A percentile compares a stretch with the other conserved stretches of the same genome.
These are phyloP conservation scores for Parascotia fuliginaria DNA, from an alignment of 2,888 invertebrate genomes.

Conservation along the genomic window DNA sequence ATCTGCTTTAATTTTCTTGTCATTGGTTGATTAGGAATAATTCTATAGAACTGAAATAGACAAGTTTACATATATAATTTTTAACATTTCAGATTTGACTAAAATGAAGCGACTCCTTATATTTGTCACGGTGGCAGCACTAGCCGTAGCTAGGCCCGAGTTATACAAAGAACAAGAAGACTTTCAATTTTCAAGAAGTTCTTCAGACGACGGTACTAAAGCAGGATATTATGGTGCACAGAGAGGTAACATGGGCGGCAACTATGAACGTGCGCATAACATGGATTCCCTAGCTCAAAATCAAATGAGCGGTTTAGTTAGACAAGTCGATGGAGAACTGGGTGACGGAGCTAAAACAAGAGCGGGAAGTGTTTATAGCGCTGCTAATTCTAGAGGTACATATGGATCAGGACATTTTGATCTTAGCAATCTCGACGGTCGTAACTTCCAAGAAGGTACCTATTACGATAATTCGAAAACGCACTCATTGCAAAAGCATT, in stretches of 20 bases:
- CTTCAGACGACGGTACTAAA: conserved; percentile 77
- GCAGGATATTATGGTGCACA: conserved; percentile 79
- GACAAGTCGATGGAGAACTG: conserved; percentile 74
- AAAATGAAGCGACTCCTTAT: conserved; percentile 68
- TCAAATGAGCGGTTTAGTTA: conserved; percentile 77
- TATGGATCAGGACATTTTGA: conserved; percentile 73
- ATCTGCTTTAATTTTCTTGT: too few relatives aligned
- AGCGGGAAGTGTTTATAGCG: conserved; percentile 71
- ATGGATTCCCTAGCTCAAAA: conserved; percentile 79
- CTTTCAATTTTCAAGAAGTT: conserved; percentile 79
- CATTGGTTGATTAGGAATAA: too few relatives aligned
- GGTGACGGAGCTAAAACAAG: conserved; percentile 69
- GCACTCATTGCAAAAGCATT: conserved; percentile 20
- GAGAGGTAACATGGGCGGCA: conserved; percentile 83
- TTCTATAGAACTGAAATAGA: neutral
- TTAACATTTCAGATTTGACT: conserved; percentile 48
- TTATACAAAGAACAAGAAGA: conserved; percentile 79
- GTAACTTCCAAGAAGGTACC: conserved; percentile 71
- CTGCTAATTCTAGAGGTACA: conserved; percentile 76
- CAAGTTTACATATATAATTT: neutral
- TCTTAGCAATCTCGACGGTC: conserved; percentile 68
- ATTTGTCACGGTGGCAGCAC: conserved; percentile 59
- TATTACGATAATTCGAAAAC: conserved; percentile 50
- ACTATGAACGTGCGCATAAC: conserved; percentile 79
- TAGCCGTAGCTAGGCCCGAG: conserved; percentile 71